Evolutionary conservation across 2,113 vertebrate genomes (phyloP), one percentile per base, ranked within the genome.

Genomic region (Psittacus erithacus): DNA sequence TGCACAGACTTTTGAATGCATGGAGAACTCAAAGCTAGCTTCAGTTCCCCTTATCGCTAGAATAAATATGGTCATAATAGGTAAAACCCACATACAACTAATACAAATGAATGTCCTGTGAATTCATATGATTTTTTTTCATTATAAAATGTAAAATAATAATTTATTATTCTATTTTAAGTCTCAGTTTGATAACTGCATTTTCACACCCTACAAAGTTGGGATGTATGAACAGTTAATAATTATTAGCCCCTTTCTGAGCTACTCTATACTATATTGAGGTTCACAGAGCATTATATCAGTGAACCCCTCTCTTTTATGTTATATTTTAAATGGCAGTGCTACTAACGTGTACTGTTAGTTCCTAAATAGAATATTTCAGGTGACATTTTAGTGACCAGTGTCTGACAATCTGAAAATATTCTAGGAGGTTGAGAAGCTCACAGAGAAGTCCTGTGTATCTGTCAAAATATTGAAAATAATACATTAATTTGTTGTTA

Each of bases 391-490:
- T 71, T 59, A 67, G 46, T 80, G 65, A 64, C 22, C 17, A 50
- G 9, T 10, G 33, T 87, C 81, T 87, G 78, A 81, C 69, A 84
- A n/a, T 13, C 47, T 84, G 63, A 64, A 76, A 92, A 44, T 69
- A 64, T 60, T 81, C 9, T 74, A 55, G 60, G 70, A 89, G 63
- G 75, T 27, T 2, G 50, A 77, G 62, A 76, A 35, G 24, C 68
- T 93, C 74, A 73, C 8, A 74, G 57, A 15, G 65, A 62, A 79
- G 35, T 78, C 9, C 12, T 19, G 8, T 64, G 3, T 69, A 67
- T 89, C 77, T 68, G 52, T 71, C 93, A 76, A 89, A 76, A 91
- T 77, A 49, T 15, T 76, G 46, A 81, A 73, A 95, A 80, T 17
- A 85, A 17, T 69, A 24, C 39, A 17, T 23, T 73, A 55, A 41